phyloP scores from a whole-genome alignment of 30 jellyfish, hydroid and myxozoan species.

The Mastigias papua region DNA sequence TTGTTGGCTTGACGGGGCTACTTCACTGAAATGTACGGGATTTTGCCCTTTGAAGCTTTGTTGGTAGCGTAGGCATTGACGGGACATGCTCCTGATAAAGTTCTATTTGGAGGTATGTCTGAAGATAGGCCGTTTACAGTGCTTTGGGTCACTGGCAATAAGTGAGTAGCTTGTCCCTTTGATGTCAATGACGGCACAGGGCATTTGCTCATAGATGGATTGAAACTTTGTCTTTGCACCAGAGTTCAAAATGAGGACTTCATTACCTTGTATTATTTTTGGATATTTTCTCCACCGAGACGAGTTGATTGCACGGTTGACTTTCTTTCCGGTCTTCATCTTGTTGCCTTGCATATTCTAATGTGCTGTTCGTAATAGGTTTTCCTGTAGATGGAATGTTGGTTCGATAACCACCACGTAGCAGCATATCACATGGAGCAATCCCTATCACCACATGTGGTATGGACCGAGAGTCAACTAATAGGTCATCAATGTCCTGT shows the following conservation, averaged over 20 bases:
- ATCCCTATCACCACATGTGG: conserved; percentile 48
- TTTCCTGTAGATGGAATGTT: background rate
- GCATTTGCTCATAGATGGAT: conserved; percentile 13
- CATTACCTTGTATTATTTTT: background rate
- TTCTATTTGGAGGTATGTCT: background rate
- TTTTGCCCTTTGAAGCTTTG: background rate
- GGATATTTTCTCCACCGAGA: background rate
- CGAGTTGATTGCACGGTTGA: too few relatives aligned
- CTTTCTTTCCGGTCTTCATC: too few relatives aligned
- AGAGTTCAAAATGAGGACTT: conserved; percentile 2
- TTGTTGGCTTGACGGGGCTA: background rate
- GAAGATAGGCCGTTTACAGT: background rate
- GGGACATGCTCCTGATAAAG: background rate
- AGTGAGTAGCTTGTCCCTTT: conserved; percentile 13
- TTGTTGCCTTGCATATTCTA: background rate
- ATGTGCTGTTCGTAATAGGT: background rate
- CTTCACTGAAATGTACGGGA: background rate
- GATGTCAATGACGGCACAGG: background rate
- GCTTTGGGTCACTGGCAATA: conserved; percentile 9
- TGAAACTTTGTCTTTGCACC: background rate
- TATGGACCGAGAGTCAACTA: conserved; percentile 20
- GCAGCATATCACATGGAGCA: conserved; percentile 52
- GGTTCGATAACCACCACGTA: conserved; percentile 52
- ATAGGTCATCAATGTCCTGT: conserved; percentile 18
- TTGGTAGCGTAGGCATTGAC: background rate